Conservation (phyloP, 2,113 vertebrate species). For the Falcunculus frontatus region DNA sequence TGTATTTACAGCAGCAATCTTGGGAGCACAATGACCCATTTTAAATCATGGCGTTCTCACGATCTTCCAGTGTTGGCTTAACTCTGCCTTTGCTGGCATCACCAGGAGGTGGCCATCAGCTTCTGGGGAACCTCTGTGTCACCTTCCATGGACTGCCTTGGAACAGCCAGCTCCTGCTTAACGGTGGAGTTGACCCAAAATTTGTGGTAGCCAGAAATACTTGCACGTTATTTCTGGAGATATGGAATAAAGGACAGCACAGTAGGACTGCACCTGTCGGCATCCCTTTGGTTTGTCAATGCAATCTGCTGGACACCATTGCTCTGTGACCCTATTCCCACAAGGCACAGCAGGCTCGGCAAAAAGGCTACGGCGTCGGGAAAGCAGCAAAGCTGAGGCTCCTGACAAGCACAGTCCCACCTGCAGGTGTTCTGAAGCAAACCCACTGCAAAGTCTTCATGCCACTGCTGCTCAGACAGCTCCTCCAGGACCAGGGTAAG, state of each 20-base stretch:
- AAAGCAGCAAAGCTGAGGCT: neutral
- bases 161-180: neutral
- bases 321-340: neutral
- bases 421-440: neutral
- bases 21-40: conserved; percentile 12
- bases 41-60: neutral
- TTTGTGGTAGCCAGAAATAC: neutral
- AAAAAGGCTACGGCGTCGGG: rapidly evolving
- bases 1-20: neutral
- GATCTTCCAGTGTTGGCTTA: neutral
- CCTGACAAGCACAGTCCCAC: neutral
- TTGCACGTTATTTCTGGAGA: neutral
- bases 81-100: conserved; percentile 20
- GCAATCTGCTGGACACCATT: neutral
- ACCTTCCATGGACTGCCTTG: neutral
- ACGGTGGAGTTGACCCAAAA: neutral
- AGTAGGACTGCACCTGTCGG: neutral
- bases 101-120: conserved; percentile 8
- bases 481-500: neutral
- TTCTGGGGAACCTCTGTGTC: neutral
- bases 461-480: neutral
- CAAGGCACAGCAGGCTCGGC: neutral
- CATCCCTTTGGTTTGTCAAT: neutral
- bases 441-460: neutral
- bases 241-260: neutral